Percentiles rank a stretch among this genome's conserved stretches.
Evolutionary conservation across 1,140 invertebrate genomes (phyloP).

Genomic region (Platyscapa corneri): DNA sequence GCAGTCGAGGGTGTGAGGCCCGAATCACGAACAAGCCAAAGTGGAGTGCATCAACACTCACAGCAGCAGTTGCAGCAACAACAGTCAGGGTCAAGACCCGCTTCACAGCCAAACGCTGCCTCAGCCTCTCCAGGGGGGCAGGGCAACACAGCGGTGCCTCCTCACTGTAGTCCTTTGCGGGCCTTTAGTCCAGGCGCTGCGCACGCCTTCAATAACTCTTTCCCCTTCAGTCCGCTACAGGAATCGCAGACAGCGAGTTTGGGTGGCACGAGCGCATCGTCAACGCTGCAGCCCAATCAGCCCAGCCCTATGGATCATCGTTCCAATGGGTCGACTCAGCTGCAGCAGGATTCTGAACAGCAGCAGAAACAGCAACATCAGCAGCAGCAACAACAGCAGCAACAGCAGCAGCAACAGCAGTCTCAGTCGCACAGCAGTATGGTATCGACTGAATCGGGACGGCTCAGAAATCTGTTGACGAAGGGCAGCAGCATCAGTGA

Average conservation of each 20-base stretch:
- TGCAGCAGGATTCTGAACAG: constrained; percentile 46
- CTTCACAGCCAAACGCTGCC: constrained; percentile 71
- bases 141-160: constrained; percentile 58
- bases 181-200: constrained; percentile 69
- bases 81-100: constrained; percentile 70
- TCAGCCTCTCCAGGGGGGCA: constrained; percentile 68
- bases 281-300: constrained; percentile 29
- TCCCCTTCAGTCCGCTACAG: constrained; percentile 77
- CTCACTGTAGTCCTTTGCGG: constrained; percentile 65
- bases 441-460: constrained; percentile 77
- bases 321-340: constrained; percentile 41
- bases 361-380: constrained; percentile 50
- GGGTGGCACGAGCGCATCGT: constrained; percentile 38
- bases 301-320: constrained; percentile 24
- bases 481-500: constrained; percentile 74
- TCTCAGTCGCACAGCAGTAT: constrained; percentile 62
- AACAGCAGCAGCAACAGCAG: constrained; percentile 31
- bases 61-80: constrained; percentile 9
- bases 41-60: not conserved
- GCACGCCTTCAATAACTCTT: constrained; percentile 74
- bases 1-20: constrained; percentile 62
- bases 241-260: constrained; percentile 68
- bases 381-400: constrained; percentile 41
- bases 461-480: constrained; percentile 80
- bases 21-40: constrained; percentile 76